These are phyloP conservation scores for Pterostichus madidus DNA, from an alignment of 2,888 invertebrate species.

Conservation along the genomic window DNA sequence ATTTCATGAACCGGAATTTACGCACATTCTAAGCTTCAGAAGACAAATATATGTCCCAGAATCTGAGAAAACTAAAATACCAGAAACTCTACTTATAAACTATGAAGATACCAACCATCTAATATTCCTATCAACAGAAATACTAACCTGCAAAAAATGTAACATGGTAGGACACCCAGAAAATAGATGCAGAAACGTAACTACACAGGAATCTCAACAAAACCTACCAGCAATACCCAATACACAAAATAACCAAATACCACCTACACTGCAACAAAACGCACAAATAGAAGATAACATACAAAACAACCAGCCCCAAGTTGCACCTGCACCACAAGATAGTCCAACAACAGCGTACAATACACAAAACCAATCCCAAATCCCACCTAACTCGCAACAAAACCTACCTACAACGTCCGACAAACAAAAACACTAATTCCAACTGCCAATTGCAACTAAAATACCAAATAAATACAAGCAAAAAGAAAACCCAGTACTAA, in stretches of 20 bases:
- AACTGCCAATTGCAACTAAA: no score
- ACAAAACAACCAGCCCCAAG: no score
- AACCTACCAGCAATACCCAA: background rate
- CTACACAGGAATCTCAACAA: no score
- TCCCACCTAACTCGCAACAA: no score
- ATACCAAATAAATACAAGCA: no score
- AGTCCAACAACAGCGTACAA: no score
- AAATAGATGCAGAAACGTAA: constrained; percentile 6
- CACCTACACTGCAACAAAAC: background rate
- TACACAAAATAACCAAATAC: background rate
- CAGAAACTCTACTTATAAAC: constrained; percentile 22
- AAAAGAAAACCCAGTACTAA: no score
- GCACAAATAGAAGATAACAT: background rate
- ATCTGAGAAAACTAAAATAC: constrained; percentile 10
- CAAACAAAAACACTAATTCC: no score
- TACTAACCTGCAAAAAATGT: background rate
- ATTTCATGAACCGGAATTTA: constrained; percentile 16
- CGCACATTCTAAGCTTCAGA: constrained; percentile 28
- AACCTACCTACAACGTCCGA: no score
- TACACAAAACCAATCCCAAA: no score
- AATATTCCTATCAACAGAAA: constrained; percentile 26
- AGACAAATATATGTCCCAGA: background rate
- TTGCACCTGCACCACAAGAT: no score
- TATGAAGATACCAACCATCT: constrained; percentile 26
- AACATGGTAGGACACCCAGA: constrained; percentile 16